Conservation (phyloP, 2,797 vertebrate species). For the Buphagus erythrorhynchus region DNA sequence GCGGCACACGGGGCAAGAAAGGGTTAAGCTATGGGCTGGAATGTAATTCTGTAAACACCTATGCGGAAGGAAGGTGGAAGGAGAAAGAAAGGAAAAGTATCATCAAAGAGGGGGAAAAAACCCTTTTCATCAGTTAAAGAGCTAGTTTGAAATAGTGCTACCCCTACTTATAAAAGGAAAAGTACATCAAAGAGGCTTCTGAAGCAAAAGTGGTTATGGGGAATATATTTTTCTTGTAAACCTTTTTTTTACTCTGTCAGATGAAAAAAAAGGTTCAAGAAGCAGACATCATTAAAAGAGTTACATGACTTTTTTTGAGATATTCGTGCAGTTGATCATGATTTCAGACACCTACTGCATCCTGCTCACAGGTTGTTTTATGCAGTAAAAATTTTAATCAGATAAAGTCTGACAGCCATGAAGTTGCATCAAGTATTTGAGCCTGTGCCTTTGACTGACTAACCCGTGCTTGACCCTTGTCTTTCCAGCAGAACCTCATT, state of each 20-base stretch:
- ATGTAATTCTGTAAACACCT: conserved; percentile 99
- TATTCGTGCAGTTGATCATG: background rate
- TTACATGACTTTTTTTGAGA: background rate
- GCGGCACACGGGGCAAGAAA: conserved; percentile 96
- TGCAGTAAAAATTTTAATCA: background rate
- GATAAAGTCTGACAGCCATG: background rate
- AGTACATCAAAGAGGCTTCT: background rate
- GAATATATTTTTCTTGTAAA: background rate
- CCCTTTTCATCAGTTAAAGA: background rate
- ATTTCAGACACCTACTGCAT: background rate
- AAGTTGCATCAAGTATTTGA: background rate
- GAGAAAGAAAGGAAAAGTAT: background rate
- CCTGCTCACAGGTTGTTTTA: background rate
- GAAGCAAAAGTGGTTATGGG: background rate
- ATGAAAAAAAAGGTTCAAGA: background rate
- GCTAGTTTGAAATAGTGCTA: background rate
- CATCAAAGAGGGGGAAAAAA: background rate
- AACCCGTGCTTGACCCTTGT: background rate
- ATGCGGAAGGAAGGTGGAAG: background rate
- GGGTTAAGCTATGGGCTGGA: conserved; percentile 93
- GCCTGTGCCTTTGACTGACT: background rate
- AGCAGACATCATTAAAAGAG: background rate
- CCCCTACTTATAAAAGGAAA: background rate
- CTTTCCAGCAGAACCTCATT: background rate
- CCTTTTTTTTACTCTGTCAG: background rate